Evolutionary conservation across 2,113 vertebrate species (phyloP).

Genomic region (Scalopus aquaticus): DNA sequence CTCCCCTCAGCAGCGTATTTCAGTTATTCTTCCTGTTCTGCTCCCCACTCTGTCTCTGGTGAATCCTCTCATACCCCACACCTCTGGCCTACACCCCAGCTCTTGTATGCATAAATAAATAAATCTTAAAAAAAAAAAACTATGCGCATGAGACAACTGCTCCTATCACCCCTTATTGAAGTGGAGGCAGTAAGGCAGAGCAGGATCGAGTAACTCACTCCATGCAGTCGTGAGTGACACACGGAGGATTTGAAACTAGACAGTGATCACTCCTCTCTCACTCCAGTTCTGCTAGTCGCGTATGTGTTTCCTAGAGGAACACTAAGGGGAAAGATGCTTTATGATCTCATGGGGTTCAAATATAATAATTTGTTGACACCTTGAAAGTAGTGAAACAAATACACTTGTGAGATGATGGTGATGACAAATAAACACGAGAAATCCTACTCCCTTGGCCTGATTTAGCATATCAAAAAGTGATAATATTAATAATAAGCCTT

Average conservation of each 20-base stretch:
- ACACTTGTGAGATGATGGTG: neutral
- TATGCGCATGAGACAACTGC: neutral
- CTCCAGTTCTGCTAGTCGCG: neutral
- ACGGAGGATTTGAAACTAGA: neutral
- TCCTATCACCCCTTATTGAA: neutral
- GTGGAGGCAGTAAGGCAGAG: neutral
- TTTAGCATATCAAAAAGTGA: conserved; percentile 59
- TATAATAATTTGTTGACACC: conserved; percentile 41
- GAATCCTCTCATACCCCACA: too few relatives aligned
- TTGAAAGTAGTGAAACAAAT: conserved; percentile 11
- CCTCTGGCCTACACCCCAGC: too few relatives aligned
- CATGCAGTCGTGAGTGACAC: neutral
- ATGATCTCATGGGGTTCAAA: neutral
- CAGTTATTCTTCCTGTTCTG: too few relatives aligned
- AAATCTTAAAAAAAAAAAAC: too few relatives aligned
- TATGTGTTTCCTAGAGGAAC: neutral
- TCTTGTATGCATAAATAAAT: too few relatives aligned
- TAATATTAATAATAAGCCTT: conserved; percentile 64
- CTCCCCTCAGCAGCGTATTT: too few relatives aligned
- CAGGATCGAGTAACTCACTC: neutral
- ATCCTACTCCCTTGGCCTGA: neutral
- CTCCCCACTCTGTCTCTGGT: too few relatives aligned
- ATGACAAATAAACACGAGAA: conserved; percentile 47
- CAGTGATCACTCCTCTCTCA: neutral
- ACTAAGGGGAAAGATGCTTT: neutral